Conservation (phyloP, 2,888 invertebrate genomes). For the Cephus pygmeus region DNA sequence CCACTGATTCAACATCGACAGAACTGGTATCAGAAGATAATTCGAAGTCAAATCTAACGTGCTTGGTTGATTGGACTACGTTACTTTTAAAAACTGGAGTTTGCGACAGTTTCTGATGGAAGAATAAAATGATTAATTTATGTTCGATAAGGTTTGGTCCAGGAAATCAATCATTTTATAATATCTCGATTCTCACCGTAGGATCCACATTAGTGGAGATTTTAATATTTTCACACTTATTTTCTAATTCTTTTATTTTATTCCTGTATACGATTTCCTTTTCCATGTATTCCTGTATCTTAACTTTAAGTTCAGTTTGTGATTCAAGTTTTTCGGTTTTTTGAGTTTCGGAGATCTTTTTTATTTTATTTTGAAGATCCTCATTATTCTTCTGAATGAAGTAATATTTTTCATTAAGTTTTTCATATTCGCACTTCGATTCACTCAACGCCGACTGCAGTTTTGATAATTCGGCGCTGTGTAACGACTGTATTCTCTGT, state of each 20-base stretch:
- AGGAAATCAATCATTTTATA: not conserved
- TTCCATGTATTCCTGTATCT: constrained; percentile 1
- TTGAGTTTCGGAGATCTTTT: constrained; percentile 21
- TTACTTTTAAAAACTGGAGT: not conserved
- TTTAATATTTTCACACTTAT: constrained; percentile 21
- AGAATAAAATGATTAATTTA: not conserved
- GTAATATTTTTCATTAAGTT: constrained; percentile 16
- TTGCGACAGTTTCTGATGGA: not conserved
- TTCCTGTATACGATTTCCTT: constrained; percentile 11
- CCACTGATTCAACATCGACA: not conserved
- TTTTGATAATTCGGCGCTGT: constrained; percentile 20
- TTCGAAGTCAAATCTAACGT: not conserved
- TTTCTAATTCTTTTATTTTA: constrained; percentile 24
- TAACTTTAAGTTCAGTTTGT: constrained; percentile 6
- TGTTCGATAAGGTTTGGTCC: not conserved
- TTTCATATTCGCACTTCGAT: constrained; percentile 12
- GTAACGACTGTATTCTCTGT: constrained; percentile 18
- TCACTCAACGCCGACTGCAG: constrained; percentile 2
- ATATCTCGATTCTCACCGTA: not conserved
- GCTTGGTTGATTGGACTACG: not conserved
- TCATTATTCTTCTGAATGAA: constrained; percentile 20
- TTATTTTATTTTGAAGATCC: constrained; percentile 17
- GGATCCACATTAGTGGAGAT: not conserved
- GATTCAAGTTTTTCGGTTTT: constrained; percentile 20
- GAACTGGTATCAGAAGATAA: not conserved